A percentile compares a stretch with the other conserved stretches of the same genome.
These are phyloP conservation scores for Sciaenops ocellatus DNA, from an alignment of 2,797 vertebrate species.

Conservation along the genomic window DNA sequence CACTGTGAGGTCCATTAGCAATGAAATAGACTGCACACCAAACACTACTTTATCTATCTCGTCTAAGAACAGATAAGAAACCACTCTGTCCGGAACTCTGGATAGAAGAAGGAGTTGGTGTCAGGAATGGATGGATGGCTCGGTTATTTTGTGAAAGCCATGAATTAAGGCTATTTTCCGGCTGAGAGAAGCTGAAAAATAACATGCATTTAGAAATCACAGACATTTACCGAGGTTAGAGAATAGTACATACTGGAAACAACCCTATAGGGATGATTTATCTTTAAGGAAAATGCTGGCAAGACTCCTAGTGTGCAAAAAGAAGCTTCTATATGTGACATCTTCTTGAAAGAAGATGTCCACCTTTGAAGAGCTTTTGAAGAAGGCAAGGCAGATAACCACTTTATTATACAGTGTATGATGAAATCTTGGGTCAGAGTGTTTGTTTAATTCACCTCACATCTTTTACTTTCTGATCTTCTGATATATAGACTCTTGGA, in stretches of 20 bases:
- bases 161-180: background rate
- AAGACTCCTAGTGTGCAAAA: background rate
- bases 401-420: background rate
- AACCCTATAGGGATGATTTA: slow-evolving; percentile 4
- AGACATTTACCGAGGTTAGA: background rate
- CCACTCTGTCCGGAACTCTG: background rate
- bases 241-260: background rate
- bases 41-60: slow-evolving; percentile 2
- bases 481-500: background rate
- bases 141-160: background rate
- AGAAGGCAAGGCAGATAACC: background rate
- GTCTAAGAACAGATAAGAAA: slow-evolving; percentile 27
- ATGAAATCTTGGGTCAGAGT: background rate
- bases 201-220: background rate
- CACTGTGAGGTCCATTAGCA: slow-evolving; percentile 14
- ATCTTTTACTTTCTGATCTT: background rate
- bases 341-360: background rate
- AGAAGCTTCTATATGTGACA: background rate
- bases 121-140: background rate
- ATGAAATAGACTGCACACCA: slow-evolving; percentile 9
- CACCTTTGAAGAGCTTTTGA: background rate
- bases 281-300: background rate
- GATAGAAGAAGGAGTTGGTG: background rate
- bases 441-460: background rate
- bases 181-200: slow-evolving; percentile 1